These are phyloP conservation scores for Thereva unica DNA, from an alignment of 2,888 invertebrate species.

Conservation along the genomic window DNA sequence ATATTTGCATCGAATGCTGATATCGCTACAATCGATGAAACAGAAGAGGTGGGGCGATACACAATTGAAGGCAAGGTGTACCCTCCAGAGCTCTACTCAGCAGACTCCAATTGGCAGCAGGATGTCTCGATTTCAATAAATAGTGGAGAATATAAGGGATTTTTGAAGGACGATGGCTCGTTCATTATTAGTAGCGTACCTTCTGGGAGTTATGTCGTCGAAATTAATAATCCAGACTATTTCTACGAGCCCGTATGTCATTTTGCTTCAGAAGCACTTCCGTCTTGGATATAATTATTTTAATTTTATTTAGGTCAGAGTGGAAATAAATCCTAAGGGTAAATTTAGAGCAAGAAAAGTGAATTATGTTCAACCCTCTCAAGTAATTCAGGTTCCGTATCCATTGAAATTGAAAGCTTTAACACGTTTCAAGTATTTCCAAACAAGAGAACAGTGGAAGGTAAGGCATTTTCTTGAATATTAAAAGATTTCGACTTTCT, in stretches of 20 bases:
- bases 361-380: slow-evolving; percentile 89
- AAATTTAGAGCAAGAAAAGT: slow-evolving; percentile 94
- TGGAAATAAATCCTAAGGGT: slow-evolving; percentile 97
- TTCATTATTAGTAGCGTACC: slow-evolving; percentile 87
- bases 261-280: background rate
- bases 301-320: slow-evolving; percentile 61
- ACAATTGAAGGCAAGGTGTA: slow-evolving; percentile 81
- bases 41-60: slow-evolving; percentile 64
- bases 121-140: slow-evolving; percentile 81
- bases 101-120: slow-evolving; percentile 71
- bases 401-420: slow-evolving; percentile 87
- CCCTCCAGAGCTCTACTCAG: slow-evolving; percentile 68
- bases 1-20: too few species aligned
- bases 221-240: slow-evolving; percentile 87
- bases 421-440: slow-evolving; percentile 84
- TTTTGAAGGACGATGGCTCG: slow-evolving; percentile 87
- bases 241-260: slow-evolving; percentile 81
- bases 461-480: slow-evolving; percentile 39
- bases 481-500: background rate
- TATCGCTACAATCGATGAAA: slow-evolving; percentile 45
- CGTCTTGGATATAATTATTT: slow-evolving; percentile 5
- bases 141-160: slow-evolving; percentile 86
- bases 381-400: slow-evolving; percentile 88
- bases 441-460: slow-evolving; percentile 94
- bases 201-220: slow-evolving; percentile 91